Evolutionary conservation across 2,888 invertebrate genomes (phyloP), one percentile per base, ranked within the genome.

Genomic region (Lasioglossum pauxillum): DNA sequence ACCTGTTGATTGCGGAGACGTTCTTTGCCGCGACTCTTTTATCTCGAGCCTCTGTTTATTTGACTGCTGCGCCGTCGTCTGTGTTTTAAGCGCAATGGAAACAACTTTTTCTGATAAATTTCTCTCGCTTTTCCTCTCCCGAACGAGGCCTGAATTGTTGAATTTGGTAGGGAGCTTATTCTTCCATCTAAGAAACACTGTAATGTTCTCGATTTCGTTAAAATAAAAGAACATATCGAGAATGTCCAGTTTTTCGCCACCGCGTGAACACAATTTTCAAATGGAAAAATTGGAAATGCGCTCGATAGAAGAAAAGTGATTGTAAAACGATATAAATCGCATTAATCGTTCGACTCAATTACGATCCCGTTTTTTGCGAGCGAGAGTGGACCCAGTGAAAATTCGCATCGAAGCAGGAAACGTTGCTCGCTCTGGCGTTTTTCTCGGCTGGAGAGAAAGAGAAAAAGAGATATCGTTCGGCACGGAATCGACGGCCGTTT

Each of bases 401-500:
- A 67, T 67, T 67, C 35, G 35, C 19, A 0, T 23, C 67, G 35
- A 19, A 67, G 31, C 67, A 31, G 67, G 67, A 64, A 74, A 35
- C 74, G 53, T 53, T 23, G 23, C 53, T 23, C 23, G 23, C 7
- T 53, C 53, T 8, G 23, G 53, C 53, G 23, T 49, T 83, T 75
- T 49, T 72, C 71, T 23, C 31, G 67, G 67, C 8, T 46, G 12
- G 16, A 16, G 64, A 64, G 16, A 64, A 31, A 64, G 27, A 60
- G 14, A 60, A 27, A 77, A 44, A 71, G 73, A 64, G 72, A 72
- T 72, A 38, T 41, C 73, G 71, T 14, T 73, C 12, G 27, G 16
- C 41, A 78, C 72, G 57, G 67, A 78, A 35, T 82, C 38, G 75
- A 23, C 38, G 75, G 8, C 44, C 57, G 74, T 77, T 82, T 71